Conservation (phyloP, 2,797 vertebrate genomes). For the Argentina silus region DNA sequence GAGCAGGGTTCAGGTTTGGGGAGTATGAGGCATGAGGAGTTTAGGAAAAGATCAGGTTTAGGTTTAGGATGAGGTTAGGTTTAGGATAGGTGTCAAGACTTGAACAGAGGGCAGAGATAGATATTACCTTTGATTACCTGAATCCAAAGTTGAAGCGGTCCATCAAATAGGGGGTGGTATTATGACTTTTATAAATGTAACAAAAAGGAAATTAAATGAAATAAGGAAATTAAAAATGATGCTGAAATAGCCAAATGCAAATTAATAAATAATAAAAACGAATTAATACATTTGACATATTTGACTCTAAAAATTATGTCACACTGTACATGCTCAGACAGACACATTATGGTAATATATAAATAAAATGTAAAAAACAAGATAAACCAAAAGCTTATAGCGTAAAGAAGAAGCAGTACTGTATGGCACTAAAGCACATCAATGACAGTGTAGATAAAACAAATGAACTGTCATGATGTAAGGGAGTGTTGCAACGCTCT, state of each 20-base stretch:
- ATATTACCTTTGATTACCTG: constrained; percentile 72
- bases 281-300: constrained; percentile 57
- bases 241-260: constrained; percentile 64
- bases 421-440: constrained; percentile 47
- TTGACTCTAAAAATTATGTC: constrained; percentile 19
- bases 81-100: constrained; percentile 37
- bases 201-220: constrained; percentile 80
- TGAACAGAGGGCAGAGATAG: constrained; percentile 20
- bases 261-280: constrained; percentile 61
- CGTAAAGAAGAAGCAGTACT: constrained; percentile 13
- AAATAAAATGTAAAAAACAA: too few species aligned
- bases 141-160: constrained; percentile 70
- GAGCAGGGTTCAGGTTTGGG: constrained; percentile 7
- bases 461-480: not conserved
- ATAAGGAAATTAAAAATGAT: constrained; percentile 69
- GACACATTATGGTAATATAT: constrained; percentile 41
- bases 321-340: constrained; percentile 26
- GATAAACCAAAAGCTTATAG: too few species aligned
- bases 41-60: not conserved
- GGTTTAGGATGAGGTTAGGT: constrained; percentile 26
- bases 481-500: not conserved
- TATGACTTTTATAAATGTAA: constrained; percentile 81
- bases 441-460: constrained; percentile 21
- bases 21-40: not conserved
- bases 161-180: constrained; percentile 75